phyloP scores from a whole-genome alignment of 2,113 vertebrate genomes.

The Hepsetus odoe region DNA sequence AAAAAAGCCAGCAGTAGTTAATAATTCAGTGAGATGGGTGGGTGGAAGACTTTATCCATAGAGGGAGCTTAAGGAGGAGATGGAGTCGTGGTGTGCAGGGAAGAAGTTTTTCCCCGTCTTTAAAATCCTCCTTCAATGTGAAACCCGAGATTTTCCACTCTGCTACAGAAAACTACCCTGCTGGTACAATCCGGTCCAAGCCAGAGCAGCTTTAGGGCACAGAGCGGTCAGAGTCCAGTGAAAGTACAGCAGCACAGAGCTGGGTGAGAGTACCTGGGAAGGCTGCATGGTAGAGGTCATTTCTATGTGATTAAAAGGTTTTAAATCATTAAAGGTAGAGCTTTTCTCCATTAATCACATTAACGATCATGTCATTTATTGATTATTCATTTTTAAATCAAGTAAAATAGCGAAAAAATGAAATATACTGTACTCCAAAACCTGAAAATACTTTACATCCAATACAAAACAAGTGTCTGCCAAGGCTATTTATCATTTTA shows the following conservation, averaged over 20 bases:
- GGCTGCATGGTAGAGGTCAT: too few relatives aligned
- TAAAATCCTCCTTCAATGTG: background rate
- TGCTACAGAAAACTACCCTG: background rate
- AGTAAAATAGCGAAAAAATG: too few relatives aligned
- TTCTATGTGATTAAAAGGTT: too few relatives aligned
- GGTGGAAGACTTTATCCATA: constrained; percentile 8
- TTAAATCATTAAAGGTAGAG: too few relatives aligned
- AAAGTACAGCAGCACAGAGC: background rate
- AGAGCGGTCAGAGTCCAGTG: background rate
- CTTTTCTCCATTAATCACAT: too few relatives aligned
- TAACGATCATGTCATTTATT: too few relatives aligned
- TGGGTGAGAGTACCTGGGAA: background rate
- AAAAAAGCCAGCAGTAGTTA: constrained; percentile 27
- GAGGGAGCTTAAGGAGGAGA: background rate
- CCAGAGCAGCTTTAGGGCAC: background rate
- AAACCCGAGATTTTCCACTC: background rate
- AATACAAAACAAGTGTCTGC: too few relatives aligned
- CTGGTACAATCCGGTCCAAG: background rate
- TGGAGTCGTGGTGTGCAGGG: background rate
- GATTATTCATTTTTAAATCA: too few relatives aligned
- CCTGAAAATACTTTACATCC: too few relatives aligned
- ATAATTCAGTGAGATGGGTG: constrained; percentile 33
- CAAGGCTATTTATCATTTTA: too few relatives aligned
- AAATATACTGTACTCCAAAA: too few relatives aligned
- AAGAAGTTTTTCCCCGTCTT: background rate